Evolutionary conservation across 2,113 vertebrate genomes (phyloP).

Genomic region (Scortum barcoo): DNA sequence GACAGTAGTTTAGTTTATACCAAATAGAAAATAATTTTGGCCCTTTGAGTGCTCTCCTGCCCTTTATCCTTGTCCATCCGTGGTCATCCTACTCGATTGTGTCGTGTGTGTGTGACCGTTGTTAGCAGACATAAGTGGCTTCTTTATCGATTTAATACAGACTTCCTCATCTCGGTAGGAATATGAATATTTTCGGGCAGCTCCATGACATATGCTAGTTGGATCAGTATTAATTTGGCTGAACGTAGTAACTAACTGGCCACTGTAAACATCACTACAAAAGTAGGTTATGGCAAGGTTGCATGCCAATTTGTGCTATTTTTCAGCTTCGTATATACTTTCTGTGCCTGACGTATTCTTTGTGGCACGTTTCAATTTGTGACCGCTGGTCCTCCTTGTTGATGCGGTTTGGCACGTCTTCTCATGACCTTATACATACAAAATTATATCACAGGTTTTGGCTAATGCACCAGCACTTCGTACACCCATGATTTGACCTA

Average conservation of each 20-base stretch:
- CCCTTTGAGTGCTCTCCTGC: neutral
- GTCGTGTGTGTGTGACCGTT: neutral
- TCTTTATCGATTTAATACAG: neutral
- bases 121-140: neutral
- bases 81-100: conserved; percentile 17
- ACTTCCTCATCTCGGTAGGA: neutral
- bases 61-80: neutral
- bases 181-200: neutral
- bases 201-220: neutral
- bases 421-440: neutral
- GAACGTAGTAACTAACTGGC: neutral
- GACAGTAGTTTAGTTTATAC: conserved; percentile 1
- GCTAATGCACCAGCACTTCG: neutral
- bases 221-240: neutral
- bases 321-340: neutral
- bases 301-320: neutral
- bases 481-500: neutral
- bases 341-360: neutral
- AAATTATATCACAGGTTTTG: neutral
- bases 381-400: neutral
- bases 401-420: neutral
- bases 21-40: neutral
- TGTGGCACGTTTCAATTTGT: neutral
- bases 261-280: neutral
- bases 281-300: neutral